Percentiles rank a stretch among this genome's conserved stretches.
Conservation (phyloP, 2,888 invertebrate species). For the Spodoptera exigua region DNA sequence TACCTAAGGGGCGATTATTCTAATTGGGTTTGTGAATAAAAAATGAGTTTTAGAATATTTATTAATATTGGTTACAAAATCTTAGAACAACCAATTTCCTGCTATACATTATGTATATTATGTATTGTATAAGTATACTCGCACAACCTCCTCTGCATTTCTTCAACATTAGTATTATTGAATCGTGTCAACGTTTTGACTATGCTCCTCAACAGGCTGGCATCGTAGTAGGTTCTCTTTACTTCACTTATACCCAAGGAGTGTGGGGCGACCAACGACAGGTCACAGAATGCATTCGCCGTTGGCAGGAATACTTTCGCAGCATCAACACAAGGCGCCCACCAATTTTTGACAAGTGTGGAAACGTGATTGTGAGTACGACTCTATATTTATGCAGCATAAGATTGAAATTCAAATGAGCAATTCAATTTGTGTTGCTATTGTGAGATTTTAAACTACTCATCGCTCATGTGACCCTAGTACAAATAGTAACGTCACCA, state of each 20-base stretch:
- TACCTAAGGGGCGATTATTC: no score
- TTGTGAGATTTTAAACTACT: constrained; percentile 58
- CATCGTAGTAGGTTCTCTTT: constrained; percentile 80
- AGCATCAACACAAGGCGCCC: constrained; percentile 83
- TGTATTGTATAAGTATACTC: not conserved
- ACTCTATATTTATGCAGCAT: fast-evolving
- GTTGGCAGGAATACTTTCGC: constrained; percentile 82
- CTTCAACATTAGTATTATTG: constrained; percentile 71
- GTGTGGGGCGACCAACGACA: constrained; percentile 85
- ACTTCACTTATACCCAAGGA: constrained; percentile 85
- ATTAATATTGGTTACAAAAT: no score
- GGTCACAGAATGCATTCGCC: constrained; percentile 79
- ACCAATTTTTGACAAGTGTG: constrained; percentile 79
- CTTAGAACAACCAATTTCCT: not conserved
- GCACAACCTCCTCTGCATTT: constrained; percentile 72
- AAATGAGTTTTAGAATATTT: no score
- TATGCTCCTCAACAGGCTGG: constrained; percentile 75
- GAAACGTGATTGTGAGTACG: constrained; percentile 79
- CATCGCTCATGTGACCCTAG: constrained; percentile 69
- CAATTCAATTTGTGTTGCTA: not conserved
- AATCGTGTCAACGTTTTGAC: constrained; percentile 48
- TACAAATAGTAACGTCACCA: constrained; percentile 82
- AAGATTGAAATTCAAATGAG: constrained; percentile 21
- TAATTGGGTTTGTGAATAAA: no score
- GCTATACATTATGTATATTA: no score